Conservation (phyloP, 2,797 vertebrate species). For the Ceryle rudis region DNA sequence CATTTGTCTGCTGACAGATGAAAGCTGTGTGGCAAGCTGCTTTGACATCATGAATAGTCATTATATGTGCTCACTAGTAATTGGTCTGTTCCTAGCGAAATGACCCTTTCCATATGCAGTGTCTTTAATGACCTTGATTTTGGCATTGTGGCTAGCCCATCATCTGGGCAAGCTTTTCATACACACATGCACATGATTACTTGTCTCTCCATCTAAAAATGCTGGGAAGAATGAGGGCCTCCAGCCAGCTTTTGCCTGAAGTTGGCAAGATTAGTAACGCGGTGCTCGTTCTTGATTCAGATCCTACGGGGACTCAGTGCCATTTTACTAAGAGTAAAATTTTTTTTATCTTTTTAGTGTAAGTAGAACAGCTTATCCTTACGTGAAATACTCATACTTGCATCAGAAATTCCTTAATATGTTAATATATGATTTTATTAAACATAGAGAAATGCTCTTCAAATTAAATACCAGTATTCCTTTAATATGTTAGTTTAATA, state of each 20-base stretch:
- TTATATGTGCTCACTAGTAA: slow-evolving; percentile 4
- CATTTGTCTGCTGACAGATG: slow-evolving; percentile 17
- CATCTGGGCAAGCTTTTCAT: background rate
- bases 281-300: background rate
- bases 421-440: background rate
- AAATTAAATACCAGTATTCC: background rate
- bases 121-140: slow-evolving; percentile 30
- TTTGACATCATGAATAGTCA: slow-evolving; percentile 16
- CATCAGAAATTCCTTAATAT: background rate
- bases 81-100: slow-evolving; percentile 23
- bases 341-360: background rate
- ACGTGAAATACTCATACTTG: background rate
- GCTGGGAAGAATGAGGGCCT: slow-evolving; percentile 19
- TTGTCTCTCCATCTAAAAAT: background rate
- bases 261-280: background rate
- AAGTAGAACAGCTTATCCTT: background rate
- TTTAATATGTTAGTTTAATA: background rate
- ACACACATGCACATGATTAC: slow-evolving; percentile 35
- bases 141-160: slow-evolving; percentile 24
- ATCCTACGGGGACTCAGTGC: background rate
- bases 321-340: background rate
- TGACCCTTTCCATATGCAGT: slow-evolving; percentile 18
- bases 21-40: slow-evolving; percentile 13
- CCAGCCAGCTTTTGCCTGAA: slow-evolving; percentile 16
- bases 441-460: background rate